Conservation (phyloP, 2,797 vertebrate species). For the Darevskia nairensis region DNA sequence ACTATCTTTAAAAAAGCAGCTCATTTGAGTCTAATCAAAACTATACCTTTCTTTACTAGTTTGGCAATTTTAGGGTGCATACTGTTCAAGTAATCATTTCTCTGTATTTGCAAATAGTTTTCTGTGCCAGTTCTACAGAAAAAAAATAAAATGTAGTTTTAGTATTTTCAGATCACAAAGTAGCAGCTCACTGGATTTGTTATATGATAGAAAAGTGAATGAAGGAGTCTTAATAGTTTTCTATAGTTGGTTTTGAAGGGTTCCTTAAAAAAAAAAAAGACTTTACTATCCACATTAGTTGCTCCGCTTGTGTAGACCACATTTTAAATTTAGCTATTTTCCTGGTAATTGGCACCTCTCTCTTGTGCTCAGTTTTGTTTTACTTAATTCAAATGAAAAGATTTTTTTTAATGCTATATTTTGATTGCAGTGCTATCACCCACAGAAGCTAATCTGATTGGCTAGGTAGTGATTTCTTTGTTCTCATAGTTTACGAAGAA, state of each 20-base stretch:
- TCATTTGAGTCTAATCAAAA: constrained; percentile 89
- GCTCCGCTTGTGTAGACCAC: constrained; percentile 50
- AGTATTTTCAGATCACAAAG: constrained; percentile 57
- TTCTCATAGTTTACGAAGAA: constrained; percentile 82
- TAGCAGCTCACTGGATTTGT: constrained; percentile 45
- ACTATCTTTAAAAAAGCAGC: constrained; percentile 89
- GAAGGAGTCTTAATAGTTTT: constrained; percentile 40
- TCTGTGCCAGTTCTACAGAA: constrained; percentile 22
- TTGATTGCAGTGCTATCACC: constrained; percentile 80
- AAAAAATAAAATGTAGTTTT: constrained; percentile 6
- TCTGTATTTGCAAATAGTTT: constrained; percentile 43
- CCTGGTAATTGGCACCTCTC: constrained; percentile 66
- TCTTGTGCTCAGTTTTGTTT: constrained; percentile 73
- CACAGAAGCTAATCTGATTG: constrained; percentile 78
- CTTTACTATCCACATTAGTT: constrained; percentile 27
- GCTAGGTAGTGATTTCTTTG: constrained; percentile 83
- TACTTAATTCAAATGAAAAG: constrained; percentile 75
- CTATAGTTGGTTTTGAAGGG: constrained; percentile 35
- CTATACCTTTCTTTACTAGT: constrained; percentile 87
- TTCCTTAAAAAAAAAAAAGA: neutral
- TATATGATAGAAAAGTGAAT: constrained; percentile 4
- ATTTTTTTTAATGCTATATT: constrained; percentile 68
- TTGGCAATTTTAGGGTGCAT: constrained; percentile 72
- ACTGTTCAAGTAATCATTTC: constrained; percentile 64
- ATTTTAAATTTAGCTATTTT: constrained; percentile 47